Evolutionary conservation across 2,797 vertebrate species (phyloP).

Genomic region (Salmo trutta): DNA sequence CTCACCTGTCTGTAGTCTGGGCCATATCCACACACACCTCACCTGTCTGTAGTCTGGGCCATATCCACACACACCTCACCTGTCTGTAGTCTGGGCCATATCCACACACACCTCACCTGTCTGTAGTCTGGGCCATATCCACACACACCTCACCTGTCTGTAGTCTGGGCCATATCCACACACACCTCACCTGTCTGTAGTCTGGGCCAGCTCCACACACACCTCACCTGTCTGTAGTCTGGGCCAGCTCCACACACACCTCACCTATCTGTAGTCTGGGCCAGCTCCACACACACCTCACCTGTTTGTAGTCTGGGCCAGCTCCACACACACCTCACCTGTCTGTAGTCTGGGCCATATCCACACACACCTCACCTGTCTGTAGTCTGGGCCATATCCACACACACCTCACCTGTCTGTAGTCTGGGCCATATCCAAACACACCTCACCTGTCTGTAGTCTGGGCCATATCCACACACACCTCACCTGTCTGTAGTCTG

Average conservation of each 20-base stretch:
- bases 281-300: no score
- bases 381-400: slow-evolving; percentile 90
- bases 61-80: slow-evolving; percentile 72
- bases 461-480: slow-evolving; percentile 85
- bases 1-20: neutral
- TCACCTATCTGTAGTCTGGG: no score
- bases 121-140: neutral
- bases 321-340: neutral
- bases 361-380: slow-evolving; percentile 87
- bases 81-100: no score
- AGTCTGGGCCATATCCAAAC: neutral
- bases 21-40: slow-evolving; percentile 60
- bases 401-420: neutral
- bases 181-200: neutral
- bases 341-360: no score
- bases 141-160: slow-evolving; percentile 80
- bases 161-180: slow-evolving; percentile 89
- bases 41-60: slow-evolving; percentile 89
- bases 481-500: neutral
- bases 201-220: neutral
- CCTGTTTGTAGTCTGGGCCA: neutral
- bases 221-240: slow-evolving; percentile 86
- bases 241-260: slow-evolving; percentile 83
- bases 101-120: no score
- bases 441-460: slow-evolving; percentile 84